Evolutionary conservation across 2,888 invertebrate genomes (phyloP).

Genomic region (Allophyes oxyacanthae): DNA sequence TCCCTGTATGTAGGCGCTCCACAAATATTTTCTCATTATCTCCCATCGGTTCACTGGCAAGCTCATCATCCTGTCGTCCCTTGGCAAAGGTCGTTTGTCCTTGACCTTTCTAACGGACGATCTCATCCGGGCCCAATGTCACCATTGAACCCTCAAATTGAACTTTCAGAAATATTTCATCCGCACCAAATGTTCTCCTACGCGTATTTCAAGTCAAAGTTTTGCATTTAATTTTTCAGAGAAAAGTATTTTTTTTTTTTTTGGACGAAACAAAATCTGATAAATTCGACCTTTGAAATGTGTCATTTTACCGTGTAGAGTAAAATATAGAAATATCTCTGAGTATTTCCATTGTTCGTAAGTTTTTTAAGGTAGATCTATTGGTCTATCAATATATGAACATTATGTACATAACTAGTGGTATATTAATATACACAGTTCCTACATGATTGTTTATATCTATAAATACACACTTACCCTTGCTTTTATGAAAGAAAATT

Average conservation of each 20-base stretch:
- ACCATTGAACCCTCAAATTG: constrained; percentile 29
- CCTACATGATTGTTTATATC: no score
- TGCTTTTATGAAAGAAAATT: constrained; percentile 27
- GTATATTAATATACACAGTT: no score
- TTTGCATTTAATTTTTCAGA: constrained; percentile 28
- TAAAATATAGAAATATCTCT: no score
- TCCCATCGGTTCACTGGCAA: constrained; percentile 12
- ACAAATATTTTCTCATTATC: constrained; percentile 18
- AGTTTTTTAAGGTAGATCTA: no score
- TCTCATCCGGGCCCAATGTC: constrained; percentile 46
- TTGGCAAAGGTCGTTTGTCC: constrained; percentile 37
- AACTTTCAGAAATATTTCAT: constrained; percentile 44
- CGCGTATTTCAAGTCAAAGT: constrained; percentile 26
- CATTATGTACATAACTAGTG: no score
- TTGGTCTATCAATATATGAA: no score
- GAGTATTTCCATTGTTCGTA: no score
- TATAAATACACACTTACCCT: neutral
- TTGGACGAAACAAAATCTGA: constrained; percentile 6
- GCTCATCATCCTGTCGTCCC: constrained; percentile 16
- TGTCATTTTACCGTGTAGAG: neutral
- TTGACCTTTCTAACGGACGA: constrained; percentile 47
- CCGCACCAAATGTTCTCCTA: constrained; percentile 33
- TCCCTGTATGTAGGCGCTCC: neutral
- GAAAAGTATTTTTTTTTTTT: constrained; percentile 23
- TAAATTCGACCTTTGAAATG: constrained; percentile 3